These are phyloP conservation scores for Hesperia comma DNA, from an alignment of 2,888 invertebrate genomes.

Conservation along the genomic window DNA sequence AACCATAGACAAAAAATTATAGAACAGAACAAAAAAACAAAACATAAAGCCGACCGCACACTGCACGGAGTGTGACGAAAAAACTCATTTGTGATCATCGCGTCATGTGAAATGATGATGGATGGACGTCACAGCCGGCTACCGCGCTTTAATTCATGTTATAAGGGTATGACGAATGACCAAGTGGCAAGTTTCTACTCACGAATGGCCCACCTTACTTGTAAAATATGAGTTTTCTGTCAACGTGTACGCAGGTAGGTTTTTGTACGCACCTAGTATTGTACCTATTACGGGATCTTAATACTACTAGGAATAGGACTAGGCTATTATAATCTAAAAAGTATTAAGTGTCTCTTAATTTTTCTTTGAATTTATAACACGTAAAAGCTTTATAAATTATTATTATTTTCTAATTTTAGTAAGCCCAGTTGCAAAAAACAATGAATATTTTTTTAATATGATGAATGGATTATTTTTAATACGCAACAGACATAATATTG, in stretches of 20 bases:
- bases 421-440: too few species aligned
- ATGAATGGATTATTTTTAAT: not conserved
- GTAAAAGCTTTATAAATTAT: too few species aligned
- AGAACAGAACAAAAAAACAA: constrained; percentile 40
- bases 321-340: too few species aligned
- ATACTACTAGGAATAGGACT: too few species aligned
- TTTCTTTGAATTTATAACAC: too few species aligned
- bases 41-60: constrained; percentile 51
- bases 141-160: constrained; percentile 51
- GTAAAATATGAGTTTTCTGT: constrained; percentile 30
- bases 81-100: constrained; percentile 63
- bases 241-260: not conserved
- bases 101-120: constrained; percentile 64
- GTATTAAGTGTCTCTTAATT: too few species aligned
- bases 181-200: constrained; percentile 40
- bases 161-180: constrained; percentile 55
- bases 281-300: too few species aligned
- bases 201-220: constrained; percentile 26
- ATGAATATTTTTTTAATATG: too few species aligned
- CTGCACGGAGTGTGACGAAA: constrained; percentile 57
- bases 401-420: too few species aligned
- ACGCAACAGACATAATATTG: constrained; percentile 11
- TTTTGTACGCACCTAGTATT: not conserved
- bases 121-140: constrained; percentile 50
- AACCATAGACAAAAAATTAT: constrained; percentile 16